A percentile compares a stretch with the other conserved stretches of the same genome.
These are phyloP conservation scores for Periophthalmus modestus DNA, from an alignment of 2,113 vertebrate genomes.

Conservation along the genomic window DNA sequence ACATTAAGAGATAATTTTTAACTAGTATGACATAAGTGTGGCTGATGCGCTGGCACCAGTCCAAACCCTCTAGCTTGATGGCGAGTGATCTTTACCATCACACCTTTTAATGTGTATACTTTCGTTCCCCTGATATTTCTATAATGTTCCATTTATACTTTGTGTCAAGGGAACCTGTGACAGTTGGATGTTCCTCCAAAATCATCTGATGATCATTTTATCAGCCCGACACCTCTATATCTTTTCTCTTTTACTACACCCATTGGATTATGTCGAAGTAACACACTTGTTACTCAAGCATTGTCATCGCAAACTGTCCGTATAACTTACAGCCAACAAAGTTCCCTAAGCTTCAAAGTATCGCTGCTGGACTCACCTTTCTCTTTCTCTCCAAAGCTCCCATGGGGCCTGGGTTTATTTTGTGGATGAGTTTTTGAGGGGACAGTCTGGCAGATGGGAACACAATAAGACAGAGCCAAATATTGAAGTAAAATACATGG, in stretches of 20 bases:
- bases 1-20: too few relatives aligned
- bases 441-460: conserved; percentile 19
- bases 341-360: conserved; percentile 9
- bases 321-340: conserved; percentile 12
- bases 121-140: background rate
- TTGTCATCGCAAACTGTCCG: background rate
- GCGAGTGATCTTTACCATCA: too few relatives aligned
- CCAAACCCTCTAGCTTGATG: too few relatives aligned
- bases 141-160: too few relatives aligned
- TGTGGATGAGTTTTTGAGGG: conserved; percentile 28
- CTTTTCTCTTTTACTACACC: background rate
- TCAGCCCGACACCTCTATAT: background rate
- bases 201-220: background rate
- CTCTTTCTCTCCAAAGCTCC: conserved; percentile 10
- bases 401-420: conserved; percentile 35
- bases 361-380: conserved; percentile 18
- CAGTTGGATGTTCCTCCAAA: too few relatives aligned
- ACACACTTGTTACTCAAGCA: background rate
- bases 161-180: too few relatives aligned
- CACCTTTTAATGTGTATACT: too few relatives aligned
- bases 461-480: conserved; percentile 35
- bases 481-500: conserved; percentile 37
- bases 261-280: background rate
- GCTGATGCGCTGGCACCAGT: too few relatives aligned
- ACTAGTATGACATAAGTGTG: too few relatives aligned